Conservation (phyloP, 2,797 vertebrate genomes). For the Serranus cabrilla region DNA sequence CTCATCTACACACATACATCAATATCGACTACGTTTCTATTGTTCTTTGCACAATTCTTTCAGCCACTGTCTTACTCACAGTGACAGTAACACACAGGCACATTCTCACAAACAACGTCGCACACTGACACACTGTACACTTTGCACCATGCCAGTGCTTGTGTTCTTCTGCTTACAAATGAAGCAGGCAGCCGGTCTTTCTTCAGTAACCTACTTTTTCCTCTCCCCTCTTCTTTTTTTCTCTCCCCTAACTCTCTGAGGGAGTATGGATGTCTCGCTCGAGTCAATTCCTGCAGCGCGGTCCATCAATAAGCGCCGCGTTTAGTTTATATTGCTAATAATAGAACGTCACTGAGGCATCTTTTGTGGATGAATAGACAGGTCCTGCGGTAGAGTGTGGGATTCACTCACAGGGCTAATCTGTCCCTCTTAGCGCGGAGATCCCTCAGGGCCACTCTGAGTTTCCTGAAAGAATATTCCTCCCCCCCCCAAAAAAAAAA, state of each 20-base stretch:
- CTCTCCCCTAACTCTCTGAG: slow-evolving; percentile 27
- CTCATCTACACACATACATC: slow-evolving; percentile 7
- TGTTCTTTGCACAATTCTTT: slow-evolving; percentile 26
- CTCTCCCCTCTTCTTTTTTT: slow-evolving; percentile 16
- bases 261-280: slow-evolving; percentile 68
- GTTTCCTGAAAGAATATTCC: slow-evolving; percentile 72
- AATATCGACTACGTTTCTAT: slow-evolving; percentile 2
- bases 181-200: slow-evolving; percentile 64
- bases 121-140: slow-evolving; percentile 42
- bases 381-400: slow-evolving; percentile 50
- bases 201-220: slow-evolving; percentile 78
- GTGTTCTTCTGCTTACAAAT: slow-evolving; percentile 64
- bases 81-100: slow-evolving; percentile 37
- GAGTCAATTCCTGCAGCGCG: slow-evolving; percentile 53
- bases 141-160: slow-evolving; percentile 51
- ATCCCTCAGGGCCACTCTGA: slow-evolving; percentile 60
- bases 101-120: slow-evolving; percentile 30
- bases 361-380: slow-evolving; percentile 49
- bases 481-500: neutral
- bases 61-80: slow-evolving; percentile 19
- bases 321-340: slow-evolving; percentile 70
- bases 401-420: slow-evolving; percentile 73
- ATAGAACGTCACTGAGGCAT: slow-evolving; percentile 54
- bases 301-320: slow-evolving; percentile 63
- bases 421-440: slow-evolving; percentile 63